Conservation (phyloP, 2,888 invertebrate species). For the Caenorhabditis japonica region DNA sequence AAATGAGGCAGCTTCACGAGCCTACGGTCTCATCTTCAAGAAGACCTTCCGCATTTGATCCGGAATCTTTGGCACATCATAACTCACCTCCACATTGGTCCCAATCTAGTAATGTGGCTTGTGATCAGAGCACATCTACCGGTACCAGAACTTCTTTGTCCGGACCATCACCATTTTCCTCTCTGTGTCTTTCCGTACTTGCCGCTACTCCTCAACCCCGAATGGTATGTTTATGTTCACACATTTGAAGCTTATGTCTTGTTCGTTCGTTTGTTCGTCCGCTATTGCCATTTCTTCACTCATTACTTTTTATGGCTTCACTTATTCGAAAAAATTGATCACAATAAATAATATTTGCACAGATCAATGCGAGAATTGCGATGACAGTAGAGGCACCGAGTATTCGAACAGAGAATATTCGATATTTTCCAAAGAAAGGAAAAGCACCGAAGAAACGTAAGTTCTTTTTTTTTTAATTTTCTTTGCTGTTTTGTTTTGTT, state of each 20-base stretch:
- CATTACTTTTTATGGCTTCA: conserved; percentile 9
- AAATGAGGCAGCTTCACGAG: conserved; percentile 36
- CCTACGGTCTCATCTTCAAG: conserved; percentile 26
- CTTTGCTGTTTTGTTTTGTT: conserved; percentile 9
- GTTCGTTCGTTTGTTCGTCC: conserved; percentile 12
- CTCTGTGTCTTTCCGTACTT: conserved; percentile 50
- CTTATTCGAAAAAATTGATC: too few relatives aligned
- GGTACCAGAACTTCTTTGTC: conserved; percentile 44
- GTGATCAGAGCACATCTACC: conserved; percentile 26
- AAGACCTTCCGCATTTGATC: conserved; percentile 46
- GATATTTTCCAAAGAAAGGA: conserved; percentile 71
- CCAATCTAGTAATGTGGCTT: conserved; percentile 30
- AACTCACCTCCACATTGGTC: conserved; percentile 47
- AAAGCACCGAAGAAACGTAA: conserved; percentile 63
- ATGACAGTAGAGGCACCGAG: conserved; percentile 71
- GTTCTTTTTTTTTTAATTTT: conserved; percentile 25
- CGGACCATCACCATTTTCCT: conserved; percentile 49
- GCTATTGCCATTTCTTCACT: conserved; percentile 12
- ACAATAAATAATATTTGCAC: conserved; percentile 7
- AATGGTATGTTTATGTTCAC: conserved; percentile 49
- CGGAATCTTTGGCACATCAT: conserved; percentile 31
- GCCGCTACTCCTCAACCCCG: conserved; percentile 47
- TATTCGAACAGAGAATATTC: conserved; percentile 72
- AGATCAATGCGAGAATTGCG: conserved; percentile 64
- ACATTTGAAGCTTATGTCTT: conserved; percentile 25